Evolutionary conservation across 1,140 invertebrate genomes (phyloP).

Genomic region (Dufourea novaeangliae): DNA sequence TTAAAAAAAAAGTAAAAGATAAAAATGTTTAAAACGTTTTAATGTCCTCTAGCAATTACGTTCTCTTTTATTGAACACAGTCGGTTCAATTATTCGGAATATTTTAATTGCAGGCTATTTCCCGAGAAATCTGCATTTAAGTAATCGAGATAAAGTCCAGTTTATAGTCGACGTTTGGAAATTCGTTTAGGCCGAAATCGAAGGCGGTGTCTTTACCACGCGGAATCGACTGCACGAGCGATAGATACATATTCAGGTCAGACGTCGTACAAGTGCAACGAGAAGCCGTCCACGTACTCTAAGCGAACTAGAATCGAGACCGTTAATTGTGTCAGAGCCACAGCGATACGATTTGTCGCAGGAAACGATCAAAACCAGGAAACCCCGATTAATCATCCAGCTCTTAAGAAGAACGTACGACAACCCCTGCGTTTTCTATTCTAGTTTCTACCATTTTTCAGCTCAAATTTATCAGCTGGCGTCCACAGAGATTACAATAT

Average conservation of each 20-base stretch:
- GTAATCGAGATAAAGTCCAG: no score
- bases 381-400: not conserved
- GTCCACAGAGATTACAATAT: no score
- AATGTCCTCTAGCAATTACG: conserved; percentile 6
- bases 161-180: not conserved
- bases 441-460: no score
- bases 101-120: no score
- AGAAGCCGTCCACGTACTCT: conserved; percentile 65
- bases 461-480: no score
- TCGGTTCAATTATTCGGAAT: no score
- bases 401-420: not conserved
- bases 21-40: not conserved
- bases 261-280: conserved; percentile 66
- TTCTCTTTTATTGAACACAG: no score
- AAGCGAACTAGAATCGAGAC: conserved; percentile 32
- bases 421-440: no score
- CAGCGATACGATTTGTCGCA: not conserved
- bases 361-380: not conserved
- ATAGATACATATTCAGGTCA: conserved; percentile 67
- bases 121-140: no score
- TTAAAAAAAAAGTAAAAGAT: not conserved
- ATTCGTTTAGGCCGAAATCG: conserved; percentile 22
- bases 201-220: not conserved
- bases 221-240: conserved; percentile 1
- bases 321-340: conserved; percentile 53